Conservation (phyloP, 2,113 vertebrate genomes). For the Pristiophorus japonicus region DNA sequence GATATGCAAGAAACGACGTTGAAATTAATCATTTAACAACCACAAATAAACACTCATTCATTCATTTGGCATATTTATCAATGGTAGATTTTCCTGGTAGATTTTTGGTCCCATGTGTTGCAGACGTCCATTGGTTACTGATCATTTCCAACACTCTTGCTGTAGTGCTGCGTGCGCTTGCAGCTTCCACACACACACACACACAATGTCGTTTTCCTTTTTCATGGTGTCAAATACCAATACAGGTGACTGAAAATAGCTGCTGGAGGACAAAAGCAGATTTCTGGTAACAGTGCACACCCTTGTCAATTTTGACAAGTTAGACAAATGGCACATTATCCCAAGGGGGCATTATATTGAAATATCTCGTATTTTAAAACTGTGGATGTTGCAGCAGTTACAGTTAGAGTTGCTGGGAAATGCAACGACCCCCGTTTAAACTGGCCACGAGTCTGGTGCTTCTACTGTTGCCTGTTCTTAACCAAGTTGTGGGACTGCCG, state of each 20-base stretch:
- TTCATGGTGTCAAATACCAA: not conserved
- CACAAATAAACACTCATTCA: conserved; percentile 16
- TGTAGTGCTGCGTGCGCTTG: not conserved
- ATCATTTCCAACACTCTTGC: not conserved
- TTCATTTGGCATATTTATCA: not conserved
- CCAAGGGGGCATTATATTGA: not conserved
- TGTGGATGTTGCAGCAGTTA: not conserved
- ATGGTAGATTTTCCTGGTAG: not conserved
- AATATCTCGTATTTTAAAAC: not conserved
- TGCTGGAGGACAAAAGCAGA: not conserved
- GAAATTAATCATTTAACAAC: not conserved
- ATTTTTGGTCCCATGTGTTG: not conserved
- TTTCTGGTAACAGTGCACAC: too few relatives aligned
- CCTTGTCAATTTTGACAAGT: too few relatives aligned
- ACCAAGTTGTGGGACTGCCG: not conserved
- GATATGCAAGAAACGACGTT: not conserved
- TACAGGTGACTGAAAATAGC: not conserved
- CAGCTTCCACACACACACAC: not conserved
- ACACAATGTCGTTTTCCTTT: too few relatives aligned
- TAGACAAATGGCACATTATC: not conserved
- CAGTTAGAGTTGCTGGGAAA: not conserved
- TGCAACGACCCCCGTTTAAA: not conserved
- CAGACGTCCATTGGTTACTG: too few relatives aligned
- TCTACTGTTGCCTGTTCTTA: not conserved
- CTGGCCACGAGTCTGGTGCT: not conserved